Evolutionary conservation across 2,888 invertebrate species (phyloP), one percentile per base, ranked within the genome.

Genomic region (Caradrina clavipalpis): DNA sequence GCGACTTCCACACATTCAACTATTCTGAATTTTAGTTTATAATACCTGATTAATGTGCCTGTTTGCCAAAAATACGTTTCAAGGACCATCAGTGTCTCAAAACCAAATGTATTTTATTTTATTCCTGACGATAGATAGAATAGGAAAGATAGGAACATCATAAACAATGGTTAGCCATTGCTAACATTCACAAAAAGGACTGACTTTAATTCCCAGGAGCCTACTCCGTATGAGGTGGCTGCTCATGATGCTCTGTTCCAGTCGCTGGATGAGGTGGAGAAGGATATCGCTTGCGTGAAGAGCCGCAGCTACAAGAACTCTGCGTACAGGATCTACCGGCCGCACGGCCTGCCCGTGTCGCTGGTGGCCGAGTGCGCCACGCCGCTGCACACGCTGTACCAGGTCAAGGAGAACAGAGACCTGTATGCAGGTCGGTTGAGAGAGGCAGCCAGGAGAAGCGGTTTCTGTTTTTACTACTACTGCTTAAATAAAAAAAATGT

Each of bases 321-420:
- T 0, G 96, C 96, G 26, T 97, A 97, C 90, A 96, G 96, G 92
- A 96, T 97, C 78, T 89, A 89, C 65, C 83, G 92, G 17, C 77
- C 71, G 13, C 73, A 39, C 58, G 69, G 60, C 5, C 67, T 76
- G 19, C 88, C 89, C 45, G 90, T 96, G 26, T 97, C 97, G 85
- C 89, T 97, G 0, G 93, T 95, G 17, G 96, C 95, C 11, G 97
- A 97, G 93, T 97, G 97, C 86, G 97, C 97, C 31, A 96, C 97
- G 26, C 97, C 97, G 6, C 87, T 97, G 68, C 94, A 96, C 87
- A 97, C 97, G 0, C 94, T 97, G 69, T 90, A 95, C 69, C 93
- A 96, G 0, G 94, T 93, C 68, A 82, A 91, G 45, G 83, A 86
- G 78, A 92, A 91, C 63, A 80, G 86, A 8, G 66, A 87, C 1